These are phyloP conservation scores for Drosophila chauvacae DNA, from an alignment of 1,140 invertebrate species.

Conservation along the genomic window DNA sequence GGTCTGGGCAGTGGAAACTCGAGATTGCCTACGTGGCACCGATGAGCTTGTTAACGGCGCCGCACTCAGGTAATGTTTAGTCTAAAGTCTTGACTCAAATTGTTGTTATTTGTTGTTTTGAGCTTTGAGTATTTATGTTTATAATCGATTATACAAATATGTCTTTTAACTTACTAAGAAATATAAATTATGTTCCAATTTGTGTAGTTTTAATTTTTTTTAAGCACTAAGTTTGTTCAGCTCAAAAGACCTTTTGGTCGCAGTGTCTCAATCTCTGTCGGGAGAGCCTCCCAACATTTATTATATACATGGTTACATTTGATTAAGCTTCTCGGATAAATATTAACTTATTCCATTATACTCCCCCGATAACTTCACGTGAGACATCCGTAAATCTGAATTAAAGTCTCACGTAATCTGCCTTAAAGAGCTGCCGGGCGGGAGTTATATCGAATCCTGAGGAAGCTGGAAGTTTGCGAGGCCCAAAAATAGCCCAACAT, in stretches of 20 bases:
- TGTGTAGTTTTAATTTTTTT: background rate
- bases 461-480: slow-evolving; percentile 15
- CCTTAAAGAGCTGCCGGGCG: slow-evolving; percentile 12
- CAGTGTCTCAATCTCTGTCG: no score
- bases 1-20: background rate
- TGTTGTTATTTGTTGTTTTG: no score
- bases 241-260: no score
- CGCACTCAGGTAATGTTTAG: background rate
- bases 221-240: background rate
- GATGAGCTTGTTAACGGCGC: background rate
- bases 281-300: background rate
- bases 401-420: slow-evolving; percentile 48
- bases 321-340: background rate
- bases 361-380: background rate
- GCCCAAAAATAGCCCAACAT: slow-evolving; percentile 37
- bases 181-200: background rate
- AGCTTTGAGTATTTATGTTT: background rate
- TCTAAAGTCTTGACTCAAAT: background rate
- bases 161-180: background rate
- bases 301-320: background rate
- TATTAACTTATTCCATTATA: background rate
- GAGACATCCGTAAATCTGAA: slow-evolving; percentile 15
- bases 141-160: background rate
- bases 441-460: slow-evolving; percentile 43
- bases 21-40: background rate